phyloP scores from a whole-genome alignment of 1,140 invertebrate species.

The Bursaphelenchus mucronatus region DNA sequence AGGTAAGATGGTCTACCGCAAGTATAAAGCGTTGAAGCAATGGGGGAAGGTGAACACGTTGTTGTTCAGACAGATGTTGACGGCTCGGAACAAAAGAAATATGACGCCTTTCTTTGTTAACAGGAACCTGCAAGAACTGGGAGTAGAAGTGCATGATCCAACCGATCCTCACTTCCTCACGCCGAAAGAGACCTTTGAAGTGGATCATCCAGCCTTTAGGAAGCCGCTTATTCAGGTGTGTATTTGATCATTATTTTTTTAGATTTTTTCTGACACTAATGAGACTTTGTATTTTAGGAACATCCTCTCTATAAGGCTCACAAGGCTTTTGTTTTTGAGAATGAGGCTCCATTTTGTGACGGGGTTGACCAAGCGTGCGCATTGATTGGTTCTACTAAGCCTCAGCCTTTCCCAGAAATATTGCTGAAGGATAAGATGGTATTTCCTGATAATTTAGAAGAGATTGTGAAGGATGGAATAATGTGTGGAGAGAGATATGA shows the following conservation, averaged over 20 bases:
- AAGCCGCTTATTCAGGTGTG: conserved; percentile 21
- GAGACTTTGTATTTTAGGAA: conserved; percentile 38
- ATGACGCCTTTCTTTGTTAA: conserved; percentile 37
- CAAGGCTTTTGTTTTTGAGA: conserved; percentile 40
- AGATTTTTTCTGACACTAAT: conserved; percentile 16
- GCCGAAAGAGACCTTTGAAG: neutral
- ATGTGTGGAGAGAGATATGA: conserved; percentile 57
- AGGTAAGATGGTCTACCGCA: conserved; percentile 40
- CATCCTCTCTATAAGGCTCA: conserved; percentile 46
- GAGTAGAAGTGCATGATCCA: conserved; percentile 38
- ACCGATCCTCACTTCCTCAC: conserved; percentile 33
- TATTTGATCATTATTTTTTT: conserved; percentile 15
- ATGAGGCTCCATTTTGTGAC: conserved; percentile 37
- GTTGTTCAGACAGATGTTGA: conserved; percentile 45
- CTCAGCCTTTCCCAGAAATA: conserved; percentile 26
- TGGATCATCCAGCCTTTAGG: conserved; percentile 31
- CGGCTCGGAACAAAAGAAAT: conserved; percentile 27
- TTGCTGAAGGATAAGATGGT: conserved; percentile 12
- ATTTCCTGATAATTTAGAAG: conserved; percentile 27
- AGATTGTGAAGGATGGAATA: conserved; percentile 46
- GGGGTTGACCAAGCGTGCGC: conserved; percentile 51
- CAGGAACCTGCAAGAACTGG: conserved; percentile 36
- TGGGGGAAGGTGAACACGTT: conserved; percentile 46
- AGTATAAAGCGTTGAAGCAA: conserved; percentile 40
- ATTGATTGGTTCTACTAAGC: conserved; percentile 38